phyloP scores from a whole-genome alignment of 2,888 invertebrate genomes.

The Zaprionus lineosus region DNA sequence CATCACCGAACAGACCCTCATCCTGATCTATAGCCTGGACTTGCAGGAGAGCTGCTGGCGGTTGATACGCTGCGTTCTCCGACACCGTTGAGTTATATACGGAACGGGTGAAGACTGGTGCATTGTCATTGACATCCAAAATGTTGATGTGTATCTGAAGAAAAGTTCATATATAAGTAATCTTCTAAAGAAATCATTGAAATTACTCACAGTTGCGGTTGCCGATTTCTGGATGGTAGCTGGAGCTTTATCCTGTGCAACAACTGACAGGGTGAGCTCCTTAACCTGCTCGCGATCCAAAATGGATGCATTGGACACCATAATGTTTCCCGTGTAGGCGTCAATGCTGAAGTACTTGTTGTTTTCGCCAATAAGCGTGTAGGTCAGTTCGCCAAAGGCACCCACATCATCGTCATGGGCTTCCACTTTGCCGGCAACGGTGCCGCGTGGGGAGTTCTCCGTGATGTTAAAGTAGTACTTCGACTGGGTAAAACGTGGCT shows the following conservation, averaged over 20 bases:
- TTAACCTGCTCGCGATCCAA: slow-evolving; percentile 90
- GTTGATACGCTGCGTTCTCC: slow-evolving; percentile 91
- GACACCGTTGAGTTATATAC: slow-evolving; percentile 91
- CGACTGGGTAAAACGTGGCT: slow-evolving; percentile 88
- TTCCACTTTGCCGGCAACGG: slow-evolving; percentile 88
- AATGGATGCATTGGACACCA: slow-evolving; percentile 87
- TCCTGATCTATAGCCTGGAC: slow-evolving; percentile 92
- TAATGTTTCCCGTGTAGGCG: slow-evolving; percentile 88
- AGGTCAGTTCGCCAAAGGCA: slow-evolving; percentile 90
- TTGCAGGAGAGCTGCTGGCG: slow-evolving; percentile 91
- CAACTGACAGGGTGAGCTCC: slow-evolving; percentile 89
- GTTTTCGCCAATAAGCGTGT: slow-evolving; percentile 89
- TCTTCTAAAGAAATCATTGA: no score
- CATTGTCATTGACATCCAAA: slow-evolving; percentile 94
- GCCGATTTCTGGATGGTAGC: slow-evolving; percentile 87
- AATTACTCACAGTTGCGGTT: slow-evolving; percentile 87
- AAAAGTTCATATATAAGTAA: no score
- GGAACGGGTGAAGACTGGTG: slow-evolving; percentile 90
- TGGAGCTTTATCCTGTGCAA: slow-evolving; percentile 92
- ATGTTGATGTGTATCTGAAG: slow-evolving; percentile 88
- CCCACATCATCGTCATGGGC: slow-evolving; percentile 92
- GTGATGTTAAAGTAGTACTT: slow-evolving; percentile 88
- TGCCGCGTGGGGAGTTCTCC: slow-evolving; percentile 90
- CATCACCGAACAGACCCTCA: slow-evolving; percentile 89
- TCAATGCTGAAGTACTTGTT: slow-evolving; percentile 89